phyloP scores from a whole-genome alignment of 2,113 vertebrate species.

The Apteryx owenii region DNA sequence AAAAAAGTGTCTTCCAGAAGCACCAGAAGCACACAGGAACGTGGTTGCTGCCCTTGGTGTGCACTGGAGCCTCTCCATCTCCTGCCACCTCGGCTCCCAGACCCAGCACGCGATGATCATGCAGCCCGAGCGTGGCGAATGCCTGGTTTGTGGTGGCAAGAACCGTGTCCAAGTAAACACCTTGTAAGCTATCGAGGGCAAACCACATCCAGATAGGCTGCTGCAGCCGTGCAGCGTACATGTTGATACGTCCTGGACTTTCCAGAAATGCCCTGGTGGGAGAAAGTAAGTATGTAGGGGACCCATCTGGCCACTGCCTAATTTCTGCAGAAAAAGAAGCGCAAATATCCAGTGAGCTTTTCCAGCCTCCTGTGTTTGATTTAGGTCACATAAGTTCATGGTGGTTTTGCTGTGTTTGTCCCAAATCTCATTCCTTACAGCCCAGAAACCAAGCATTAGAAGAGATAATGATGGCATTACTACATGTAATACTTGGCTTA shows the following conservation, averaged over 20 bases:
- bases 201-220: background rate
- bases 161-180: background rate
- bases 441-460: background rate
- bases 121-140: accelerated
- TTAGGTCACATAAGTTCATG: background rate
- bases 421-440: background rate
- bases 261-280: background rate
- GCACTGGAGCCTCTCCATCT: background rate
- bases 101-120: background rate
- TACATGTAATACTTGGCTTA: background rate
- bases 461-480: background rate
- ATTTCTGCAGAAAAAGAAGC: background rate
- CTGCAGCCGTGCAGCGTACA: background rate
- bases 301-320: background rate
- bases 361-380: background rate
- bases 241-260: background rate
- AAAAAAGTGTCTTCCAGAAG: background rate
- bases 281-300: background rate
- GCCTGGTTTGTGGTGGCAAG: background rate
- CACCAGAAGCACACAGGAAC: accelerated
- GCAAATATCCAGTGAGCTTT: background rate
- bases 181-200: background rate
- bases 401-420: slow-evolving; percentile 12
- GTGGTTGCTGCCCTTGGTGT: background rate
- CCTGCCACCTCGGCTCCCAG: background rate